Evolutionary conservation across 1,140 invertebrate genomes (phyloP).

Genomic region (Scaptomyza hsui): DNA sequence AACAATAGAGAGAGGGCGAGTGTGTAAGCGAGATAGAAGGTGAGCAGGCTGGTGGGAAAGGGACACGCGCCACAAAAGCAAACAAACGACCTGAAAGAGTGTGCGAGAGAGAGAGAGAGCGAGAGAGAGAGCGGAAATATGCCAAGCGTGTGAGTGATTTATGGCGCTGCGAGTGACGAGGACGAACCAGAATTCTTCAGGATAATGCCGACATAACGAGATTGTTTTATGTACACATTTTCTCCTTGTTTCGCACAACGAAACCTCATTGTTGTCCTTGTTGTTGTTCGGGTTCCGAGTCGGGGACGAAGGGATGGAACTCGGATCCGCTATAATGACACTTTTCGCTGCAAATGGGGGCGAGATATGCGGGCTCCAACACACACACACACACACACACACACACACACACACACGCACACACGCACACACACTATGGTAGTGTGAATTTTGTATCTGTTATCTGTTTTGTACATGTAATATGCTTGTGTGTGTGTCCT

Average conservation of each 20-base stretch:
- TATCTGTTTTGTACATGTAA: conserved; percentile 31
- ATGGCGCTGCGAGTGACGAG: conserved; percentile 80
- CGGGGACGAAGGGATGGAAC: conserved; percentile 12
- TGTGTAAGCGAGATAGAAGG: not conserved
- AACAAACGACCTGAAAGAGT: conserved; percentile 28
- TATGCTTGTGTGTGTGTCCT: conserved; percentile 15
- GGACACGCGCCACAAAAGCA: conserved; percentile 47
- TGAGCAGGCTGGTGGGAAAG: conserved; percentile 11
- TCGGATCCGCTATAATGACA: conserved; percentile 58
- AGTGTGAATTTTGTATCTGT: conserved; percentile 37
- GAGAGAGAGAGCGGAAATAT: conserved; percentile 54
- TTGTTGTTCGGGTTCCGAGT: conserved; percentile 29
- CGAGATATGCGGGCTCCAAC: conserved; percentile 52
- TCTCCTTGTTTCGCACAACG: conserved; percentile 61
- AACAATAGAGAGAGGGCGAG: conserved; percentile 22
- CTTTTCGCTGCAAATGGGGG: conserved; percentile 69
- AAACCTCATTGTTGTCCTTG: conserved; percentile 29
- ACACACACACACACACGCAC: too few species aligned
- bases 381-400: conserved; percentile 8
- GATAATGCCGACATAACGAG: conserved; percentile 83
- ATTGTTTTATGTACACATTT: conserved; percentile 83
- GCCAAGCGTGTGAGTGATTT: conserved; percentile 83
- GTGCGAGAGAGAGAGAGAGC: conserved; percentile 9
- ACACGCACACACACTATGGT: too few species aligned
- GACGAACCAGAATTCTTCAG: conserved; percentile 83